Evolutionary conservation across 1,140 invertebrate species (phyloP).

Genomic region (Pinna nobilis): DNA sequence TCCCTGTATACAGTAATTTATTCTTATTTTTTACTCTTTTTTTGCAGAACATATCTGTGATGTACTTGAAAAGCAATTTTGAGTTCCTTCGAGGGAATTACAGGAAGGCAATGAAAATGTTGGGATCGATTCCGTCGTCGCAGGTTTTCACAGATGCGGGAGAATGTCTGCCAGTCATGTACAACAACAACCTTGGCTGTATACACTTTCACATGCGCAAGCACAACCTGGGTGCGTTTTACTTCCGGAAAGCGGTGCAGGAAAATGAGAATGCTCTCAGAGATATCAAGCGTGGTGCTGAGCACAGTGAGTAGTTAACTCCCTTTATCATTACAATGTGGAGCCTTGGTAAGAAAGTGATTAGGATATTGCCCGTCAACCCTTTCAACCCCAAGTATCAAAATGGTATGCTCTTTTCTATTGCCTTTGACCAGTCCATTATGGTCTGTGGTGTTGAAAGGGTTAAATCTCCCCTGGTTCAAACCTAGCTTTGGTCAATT

Average conservation of each 20-base stretch:
- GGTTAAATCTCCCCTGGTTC: too few relatives aligned
- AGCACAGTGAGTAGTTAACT: conserved; percentile 41
- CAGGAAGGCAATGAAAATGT: conserved; percentile 81
- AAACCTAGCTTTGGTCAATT: too few relatives aligned
- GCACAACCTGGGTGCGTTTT: conserved; percentile 88
- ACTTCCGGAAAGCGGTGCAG: conserved; percentile 88
- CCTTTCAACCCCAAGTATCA: too few relatives aligned
- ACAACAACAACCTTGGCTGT: conserved; percentile 93
- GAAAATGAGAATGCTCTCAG: conserved; percentile 83
- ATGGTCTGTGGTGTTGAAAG: too few relatives aligned
- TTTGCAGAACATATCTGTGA: conserved; percentile 78
- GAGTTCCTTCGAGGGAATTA: conserved; percentile 83
- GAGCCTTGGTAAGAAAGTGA: too few relatives aligned
- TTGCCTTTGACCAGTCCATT: too few relatives aligned
- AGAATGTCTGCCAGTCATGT: conserved; percentile 79
- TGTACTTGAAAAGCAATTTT: conserved; percentile 82
- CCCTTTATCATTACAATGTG: background rate
- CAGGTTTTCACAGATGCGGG: conserved; percentile 56
- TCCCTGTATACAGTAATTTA: background rate
- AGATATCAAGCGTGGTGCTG: conserved; percentile 63
- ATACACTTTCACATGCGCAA: conserved; percentile 91
- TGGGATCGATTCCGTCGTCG: conserved; percentile 77
- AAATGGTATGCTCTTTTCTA: too few relatives aligned
- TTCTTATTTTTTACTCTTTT: background rate
- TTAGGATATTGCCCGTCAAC: too few relatives aligned